A percentile compares a stretch with the other conserved stretches of the same genome.
Evolutionary conservation across 2,113 vertebrate genomes (phyloP).

Genomic region (Myanophis thanlyinensis): DNA sequence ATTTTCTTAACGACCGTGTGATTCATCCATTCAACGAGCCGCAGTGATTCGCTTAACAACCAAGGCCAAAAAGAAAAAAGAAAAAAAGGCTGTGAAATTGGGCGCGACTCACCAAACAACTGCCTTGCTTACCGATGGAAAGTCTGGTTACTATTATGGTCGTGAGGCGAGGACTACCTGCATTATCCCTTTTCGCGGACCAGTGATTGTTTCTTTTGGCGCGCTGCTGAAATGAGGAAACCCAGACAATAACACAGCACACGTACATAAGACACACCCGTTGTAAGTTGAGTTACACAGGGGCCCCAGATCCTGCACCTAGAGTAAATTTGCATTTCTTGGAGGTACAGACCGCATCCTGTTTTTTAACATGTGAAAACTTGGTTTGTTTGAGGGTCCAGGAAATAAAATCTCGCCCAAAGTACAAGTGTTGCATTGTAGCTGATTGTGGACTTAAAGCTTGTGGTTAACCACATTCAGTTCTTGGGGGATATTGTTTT

Average conservation of each 20-base stretch:
- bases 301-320: not conserved
- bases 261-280: not conserved
- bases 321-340: not conserved
- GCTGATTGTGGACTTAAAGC: not conserved
- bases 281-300: not conserved
- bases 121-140: not conserved
- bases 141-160: not conserved
- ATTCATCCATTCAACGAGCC: not conserved
- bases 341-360: not conserved
- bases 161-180: not conserved
- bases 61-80: no score
- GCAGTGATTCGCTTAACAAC: not conserved
- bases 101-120: no score
- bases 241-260: not conserved
- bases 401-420: slow-evolving; percentile 6
- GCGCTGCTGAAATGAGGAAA: not conserved
- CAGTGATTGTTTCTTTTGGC: not conserved
- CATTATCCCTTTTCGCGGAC: not conserved
- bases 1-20: not conserved
- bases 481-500: not conserved
- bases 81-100: not conserved
- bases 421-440: no score
- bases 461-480: not conserved
- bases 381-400: not conserved
- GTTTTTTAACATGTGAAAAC: not conserved